These are phyloP conservation scores for Enoplosus armatus DNA, from an alignment of 2,797 vertebrate genomes.

Conservation along the genomic window DNA sequence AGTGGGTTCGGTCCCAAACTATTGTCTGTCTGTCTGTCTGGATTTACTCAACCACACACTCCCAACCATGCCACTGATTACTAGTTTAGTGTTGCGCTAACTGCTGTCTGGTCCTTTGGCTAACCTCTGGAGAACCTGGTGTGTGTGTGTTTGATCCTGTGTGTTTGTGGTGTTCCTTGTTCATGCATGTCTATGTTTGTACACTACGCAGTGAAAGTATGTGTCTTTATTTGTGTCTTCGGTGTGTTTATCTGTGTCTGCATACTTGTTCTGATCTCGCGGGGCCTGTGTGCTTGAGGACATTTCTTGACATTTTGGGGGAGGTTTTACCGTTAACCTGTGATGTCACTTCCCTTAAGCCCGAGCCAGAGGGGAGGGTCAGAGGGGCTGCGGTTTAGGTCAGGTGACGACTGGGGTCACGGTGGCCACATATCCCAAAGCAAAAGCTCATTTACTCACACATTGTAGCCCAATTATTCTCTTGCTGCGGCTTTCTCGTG, in stretches of 20 bases:
- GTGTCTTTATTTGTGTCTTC: slow-evolving; percentile 61
- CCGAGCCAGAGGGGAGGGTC: background rate
- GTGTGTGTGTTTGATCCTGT: slow-evolving; percentile 60
- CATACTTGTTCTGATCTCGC: slow-evolving; percentile 47
- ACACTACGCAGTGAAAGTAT: slow-evolving; percentile 76
- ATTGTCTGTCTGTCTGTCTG: slow-evolving; percentile 81
- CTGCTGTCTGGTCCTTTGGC: slow-evolving; percentile 80
- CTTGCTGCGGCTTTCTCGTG: slow-evolving; percentile 11
- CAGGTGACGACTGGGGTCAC: slow-evolving; percentile 35
- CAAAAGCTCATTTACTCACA: slow-evolving; percentile 43
- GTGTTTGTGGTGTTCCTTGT: slow-evolving; percentile 69
- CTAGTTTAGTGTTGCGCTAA: slow-evolving; percentile 78
- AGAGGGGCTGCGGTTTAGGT: slow-evolving; percentile 29
- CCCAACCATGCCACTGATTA: slow-evolving; percentile 76
- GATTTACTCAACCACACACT: slow-evolving; percentile 72
- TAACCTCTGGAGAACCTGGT: slow-evolving; percentile 76
- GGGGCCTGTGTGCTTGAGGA: slow-evolving; percentile 34
- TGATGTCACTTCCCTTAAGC: slow-evolving; percentile 67
- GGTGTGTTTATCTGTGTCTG: slow-evolving; percentile 50
- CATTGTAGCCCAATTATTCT: slow-evolving; percentile 34
- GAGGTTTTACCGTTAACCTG: slow-evolving; percentile 43
- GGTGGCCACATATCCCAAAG: slow-evolving; percentile 26
- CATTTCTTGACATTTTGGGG: slow-evolving; percentile 14
- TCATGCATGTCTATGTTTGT: slow-evolving; percentile 79
- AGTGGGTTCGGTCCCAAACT: slow-evolving; percentile 67